phyloP scores from a whole-genome alignment of 2,888 invertebrate genomes.

The Drosophila buzzatii region DNA sequence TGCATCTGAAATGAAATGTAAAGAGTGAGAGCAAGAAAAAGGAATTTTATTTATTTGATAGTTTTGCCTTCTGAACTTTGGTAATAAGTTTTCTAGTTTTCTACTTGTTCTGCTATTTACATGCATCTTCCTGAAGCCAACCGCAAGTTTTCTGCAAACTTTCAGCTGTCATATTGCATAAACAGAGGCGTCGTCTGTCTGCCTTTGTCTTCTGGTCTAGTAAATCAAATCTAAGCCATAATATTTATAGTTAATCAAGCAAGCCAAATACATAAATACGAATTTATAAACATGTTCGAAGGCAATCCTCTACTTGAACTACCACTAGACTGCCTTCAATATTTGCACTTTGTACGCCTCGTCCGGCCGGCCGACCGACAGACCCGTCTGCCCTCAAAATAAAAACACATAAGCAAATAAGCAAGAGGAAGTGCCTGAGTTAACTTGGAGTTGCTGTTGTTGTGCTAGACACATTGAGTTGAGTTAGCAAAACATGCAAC shows the following conservation, averaged over 20 bases:
- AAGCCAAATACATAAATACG: slow-evolving; percentile 76
- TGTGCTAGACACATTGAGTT: slow-evolving; percentile 66
- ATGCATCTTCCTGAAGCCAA: slow-evolving; percentile 32
- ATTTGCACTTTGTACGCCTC: slow-evolving; percentile 54
- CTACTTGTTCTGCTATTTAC: slow-evolving; percentile 22
- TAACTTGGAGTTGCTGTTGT: slow-evolving; percentile 12
- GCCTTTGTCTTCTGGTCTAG: slow-evolving; percentile 39
- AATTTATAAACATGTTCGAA: slow-evolving; percentile 72
- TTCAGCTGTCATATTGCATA: slow-evolving; percentile 43
- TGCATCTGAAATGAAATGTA: not conserved
- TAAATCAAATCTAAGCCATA: slow-evolving; percentile 65
- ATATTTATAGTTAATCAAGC: slow-evolving; percentile 78
- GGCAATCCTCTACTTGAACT: slow-evolving; percentile 20
- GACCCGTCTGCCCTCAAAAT: not conserved
- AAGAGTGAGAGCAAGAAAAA: slow-evolving; percentile 5
- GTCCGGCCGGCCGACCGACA: not conserved
- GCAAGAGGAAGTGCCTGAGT: slow-evolving; percentile 48
- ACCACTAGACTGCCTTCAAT: slow-evolving; percentile 37
- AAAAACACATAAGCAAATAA: slow-evolving; percentile 60
- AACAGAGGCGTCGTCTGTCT: slow-evolving; percentile 12
- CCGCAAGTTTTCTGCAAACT: slow-evolving; percentile 42
- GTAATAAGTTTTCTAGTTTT: slow-evolving; percentile 34
- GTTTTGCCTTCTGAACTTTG: slow-evolving; percentile 20
- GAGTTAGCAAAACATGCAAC: slow-evolving; percentile 77
- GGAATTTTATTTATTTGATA: slow-evolving; percentile 25